phyloP scores from a whole-genome alignment of 2,888 invertebrate species.

The Chironomus tentans region DNA sequence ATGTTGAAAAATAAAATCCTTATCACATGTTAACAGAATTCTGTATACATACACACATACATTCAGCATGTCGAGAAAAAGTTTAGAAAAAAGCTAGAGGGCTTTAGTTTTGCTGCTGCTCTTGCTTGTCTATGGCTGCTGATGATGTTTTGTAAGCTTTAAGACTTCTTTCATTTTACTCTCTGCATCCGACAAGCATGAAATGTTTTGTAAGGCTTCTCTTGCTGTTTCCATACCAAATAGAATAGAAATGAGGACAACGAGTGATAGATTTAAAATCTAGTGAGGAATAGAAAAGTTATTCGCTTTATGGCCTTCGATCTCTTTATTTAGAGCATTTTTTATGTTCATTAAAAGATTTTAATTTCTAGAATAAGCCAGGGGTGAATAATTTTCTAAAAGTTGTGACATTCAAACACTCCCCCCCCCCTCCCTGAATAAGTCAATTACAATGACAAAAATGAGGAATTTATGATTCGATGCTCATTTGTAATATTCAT shows the following conservation, averaged over 20 bases:
- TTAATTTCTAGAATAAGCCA: no score
- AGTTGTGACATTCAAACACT: no score
- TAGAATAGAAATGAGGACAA: neutral
- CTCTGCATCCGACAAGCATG: conserved; percentile 1
- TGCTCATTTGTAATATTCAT: no score
- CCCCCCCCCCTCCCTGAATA: no score
- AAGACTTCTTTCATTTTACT: neutral
- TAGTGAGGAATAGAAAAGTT: no score
- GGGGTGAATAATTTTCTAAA: no score
- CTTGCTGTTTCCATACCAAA: neutral
- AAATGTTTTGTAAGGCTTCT: neutral
- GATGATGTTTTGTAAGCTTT: conserved; percentile 12
- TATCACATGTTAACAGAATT: conserved; percentile 10
- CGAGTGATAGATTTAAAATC: no score
- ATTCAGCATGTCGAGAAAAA: neutral
- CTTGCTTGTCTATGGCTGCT: neutral
- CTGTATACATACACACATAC: neutral
- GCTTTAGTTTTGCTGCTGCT: neutral
- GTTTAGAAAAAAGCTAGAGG: neutral
- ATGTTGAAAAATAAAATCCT: conserved; percentile 4
- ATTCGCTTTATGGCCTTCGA: no score
- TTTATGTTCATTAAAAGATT: no score
- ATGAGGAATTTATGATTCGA: no score
- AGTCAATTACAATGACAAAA: no score
- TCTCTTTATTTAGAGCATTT: no score